Evolutionary conservation across 2,113 vertebrate species (phyloP), one percentile per base, ranked within the genome.

Genomic region (Azemiops feae): DNA sequence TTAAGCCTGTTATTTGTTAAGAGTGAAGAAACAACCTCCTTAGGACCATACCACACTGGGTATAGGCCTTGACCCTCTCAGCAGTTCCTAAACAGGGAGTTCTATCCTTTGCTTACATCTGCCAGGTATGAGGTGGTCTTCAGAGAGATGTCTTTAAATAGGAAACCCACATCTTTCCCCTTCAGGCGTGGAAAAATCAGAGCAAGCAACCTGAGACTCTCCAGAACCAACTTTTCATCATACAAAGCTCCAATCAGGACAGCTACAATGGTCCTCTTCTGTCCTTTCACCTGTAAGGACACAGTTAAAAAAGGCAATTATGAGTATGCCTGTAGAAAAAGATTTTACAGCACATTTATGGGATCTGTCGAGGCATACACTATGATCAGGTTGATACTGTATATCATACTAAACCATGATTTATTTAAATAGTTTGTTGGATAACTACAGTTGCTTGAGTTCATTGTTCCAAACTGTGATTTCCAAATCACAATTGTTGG

Each of bases 91-190:
- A 47, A 86, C 3, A 54, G 50, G 34, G 7, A 45, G 3, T 23
- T 85, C 22, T n/a, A 8, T 16, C 3, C 3, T 18, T 8, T 14
- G 27, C 92, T 89, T 92, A 92, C 92, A 1, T 92, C 69, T 54
- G 69, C 53, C 64, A 92, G 53, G 7, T 89, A 92, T 6, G 64
- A 85, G 1, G 9, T 23, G 30, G 88, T 89, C 92, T 85, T 74
- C 39, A 58, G 20, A 54, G 88, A 85, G 88, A 92, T 89, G 53
- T 92, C 88, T 45, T 92, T 92, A 47, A 92, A 92, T 20, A 89
- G 43, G 10, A 89, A 92, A 43, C 92, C 53, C 53, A 92, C 64
- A 16, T 89, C 88, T 45, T 34, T 89, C 30, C 53, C 5, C 43
- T 92, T 92, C 18, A 92, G 53, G 53, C 16, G 30, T 34, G 88